These are phyloP conservation scores for Salvator merianae DNA, from an alignment of 2,113 vertebrate genomes.

Conservation along the genomic window DNA sequence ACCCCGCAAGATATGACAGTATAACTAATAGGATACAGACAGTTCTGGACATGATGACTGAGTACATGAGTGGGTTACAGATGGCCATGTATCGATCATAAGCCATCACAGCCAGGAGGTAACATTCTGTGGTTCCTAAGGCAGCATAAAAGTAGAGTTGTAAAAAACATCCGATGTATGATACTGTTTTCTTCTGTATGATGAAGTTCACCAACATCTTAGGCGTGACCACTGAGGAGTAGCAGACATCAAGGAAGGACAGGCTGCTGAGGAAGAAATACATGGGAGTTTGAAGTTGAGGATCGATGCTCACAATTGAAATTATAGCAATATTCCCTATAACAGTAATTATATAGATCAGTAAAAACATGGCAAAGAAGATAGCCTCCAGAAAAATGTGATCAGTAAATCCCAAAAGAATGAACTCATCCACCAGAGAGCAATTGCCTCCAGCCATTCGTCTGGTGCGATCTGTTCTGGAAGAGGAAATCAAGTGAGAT, in stretches of 20 bases:
- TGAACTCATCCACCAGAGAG: constrained; percentile 11
- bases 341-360: constrained; percentile 39
- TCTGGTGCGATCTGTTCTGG: too few species aligned
- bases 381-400: background rate
- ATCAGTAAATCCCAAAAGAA: constrained; percentile 40
- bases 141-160: background rate
- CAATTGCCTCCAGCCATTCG: constrained; percentile 15
- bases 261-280: constrained; percentile 23
- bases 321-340: constrained; percentile 46
- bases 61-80: background rate
- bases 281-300: constrained; percentile 49
- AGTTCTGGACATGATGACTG: background rate
- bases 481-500: too few species aligned
- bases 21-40: background rate
- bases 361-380: constrained; percentile 42
- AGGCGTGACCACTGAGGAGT: constrained; percentile 17
- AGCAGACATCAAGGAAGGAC: too few species aligned
- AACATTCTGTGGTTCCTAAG: background rate
- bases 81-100: too few species aligned
- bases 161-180: background rate
- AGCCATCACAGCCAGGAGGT: constrained; percentile 34
- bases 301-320: constrained; percentile 32
- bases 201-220: constrained; percentile 21
- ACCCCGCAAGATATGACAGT: background rate
- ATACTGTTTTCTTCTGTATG: background rate